Percentiles rank a stretch among this genome's conserved stretches.
Conservation (phyloP, 2,113 vertebrate species). For the Peromyscus leucopus region DNA sequence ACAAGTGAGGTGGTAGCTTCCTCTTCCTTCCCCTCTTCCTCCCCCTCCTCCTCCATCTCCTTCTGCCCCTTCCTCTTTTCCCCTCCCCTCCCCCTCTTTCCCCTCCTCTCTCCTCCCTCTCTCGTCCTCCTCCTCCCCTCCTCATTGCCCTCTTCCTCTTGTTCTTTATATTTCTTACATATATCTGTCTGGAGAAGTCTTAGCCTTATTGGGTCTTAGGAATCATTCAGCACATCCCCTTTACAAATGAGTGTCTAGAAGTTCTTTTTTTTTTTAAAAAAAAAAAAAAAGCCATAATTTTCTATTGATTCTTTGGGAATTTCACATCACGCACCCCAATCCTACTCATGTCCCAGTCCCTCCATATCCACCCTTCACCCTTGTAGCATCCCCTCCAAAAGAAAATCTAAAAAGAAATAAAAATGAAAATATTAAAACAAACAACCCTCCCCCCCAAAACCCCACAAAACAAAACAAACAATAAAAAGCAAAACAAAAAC, state of each 20-base stretch:
- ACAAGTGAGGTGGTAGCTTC: neutral
- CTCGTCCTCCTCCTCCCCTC: neutral
- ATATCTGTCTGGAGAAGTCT: neutral
- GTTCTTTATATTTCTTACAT: neutral
- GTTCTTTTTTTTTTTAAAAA: neutral
- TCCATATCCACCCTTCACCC: neutral
- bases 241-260: neutral
- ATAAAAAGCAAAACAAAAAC: neutral
- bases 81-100: neutral
- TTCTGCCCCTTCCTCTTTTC: neutral
- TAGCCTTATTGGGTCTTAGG: neutral
- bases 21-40: neutral
- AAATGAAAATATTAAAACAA: neutral
- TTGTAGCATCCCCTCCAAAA: neutral
- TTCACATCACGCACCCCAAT: neutral
- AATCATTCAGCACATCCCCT: neutral
- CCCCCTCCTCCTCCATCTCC: neutral
- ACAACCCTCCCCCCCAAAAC: neutral
- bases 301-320: neutral
- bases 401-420: neutral
- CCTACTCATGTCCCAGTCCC: neutral
- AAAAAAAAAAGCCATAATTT: too few relatives aligned
- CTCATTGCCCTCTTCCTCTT: neutral
- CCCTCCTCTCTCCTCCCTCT: neutral
- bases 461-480: neutral